These are phyloP conservation scores for Schizotus pectinicornis DNA, from an alignment of 2,888 invertebrate genomes.

Conservation along the genomic window DNA sequence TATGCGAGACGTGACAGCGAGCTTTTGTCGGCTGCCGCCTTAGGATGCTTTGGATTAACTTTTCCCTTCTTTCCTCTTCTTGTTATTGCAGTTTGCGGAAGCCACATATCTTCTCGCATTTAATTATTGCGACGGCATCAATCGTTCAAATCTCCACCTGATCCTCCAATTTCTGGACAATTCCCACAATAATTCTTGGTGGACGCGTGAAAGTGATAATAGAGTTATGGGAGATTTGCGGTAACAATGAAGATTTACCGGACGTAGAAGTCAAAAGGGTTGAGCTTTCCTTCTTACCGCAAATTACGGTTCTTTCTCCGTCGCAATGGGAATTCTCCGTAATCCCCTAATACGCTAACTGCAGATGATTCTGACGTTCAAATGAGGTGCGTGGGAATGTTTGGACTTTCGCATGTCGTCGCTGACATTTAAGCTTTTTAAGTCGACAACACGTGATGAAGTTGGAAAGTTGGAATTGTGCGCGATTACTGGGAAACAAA, in stretches of 20 bases:
- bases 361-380: conserved; percentile 23
- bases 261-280: background rate
- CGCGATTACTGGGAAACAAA: too few relatives aligned
- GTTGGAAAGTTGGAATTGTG: conserved; percentile 27
- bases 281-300: background rate
- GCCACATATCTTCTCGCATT: conserved; percentile 40
- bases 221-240: too few relatives aligned
- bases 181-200: background rate
- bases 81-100: conserved; percentile 50
- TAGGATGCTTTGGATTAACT: conserved; percentile 45
- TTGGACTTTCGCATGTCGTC: conserved; percentile 41
- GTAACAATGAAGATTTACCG: too few relatives aligned
- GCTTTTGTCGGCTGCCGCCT: conserved; percentile 46
- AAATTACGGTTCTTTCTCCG: background rate
- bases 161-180: conserved; percentile 19
- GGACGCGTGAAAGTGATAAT: too few relatives aligned
- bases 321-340: background rate
- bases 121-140: conserved; percentile 33
- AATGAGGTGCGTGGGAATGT: conserved; percentile 44
- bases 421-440: conserved; percentile 40
- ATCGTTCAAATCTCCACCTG: conserved; percentile 38
- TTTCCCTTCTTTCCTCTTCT: conserved; percentile 31
- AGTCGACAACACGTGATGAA: conserved; percentile 39
- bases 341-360: background rate
- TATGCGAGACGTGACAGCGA: conserved; percentile 31